Evolutionary conservation across 2,113 vertebrate genomes (phyloP), one percentile per base, ranked within the genome.

Genomic region (Brachyhypopomus occidentalis): DNA sequence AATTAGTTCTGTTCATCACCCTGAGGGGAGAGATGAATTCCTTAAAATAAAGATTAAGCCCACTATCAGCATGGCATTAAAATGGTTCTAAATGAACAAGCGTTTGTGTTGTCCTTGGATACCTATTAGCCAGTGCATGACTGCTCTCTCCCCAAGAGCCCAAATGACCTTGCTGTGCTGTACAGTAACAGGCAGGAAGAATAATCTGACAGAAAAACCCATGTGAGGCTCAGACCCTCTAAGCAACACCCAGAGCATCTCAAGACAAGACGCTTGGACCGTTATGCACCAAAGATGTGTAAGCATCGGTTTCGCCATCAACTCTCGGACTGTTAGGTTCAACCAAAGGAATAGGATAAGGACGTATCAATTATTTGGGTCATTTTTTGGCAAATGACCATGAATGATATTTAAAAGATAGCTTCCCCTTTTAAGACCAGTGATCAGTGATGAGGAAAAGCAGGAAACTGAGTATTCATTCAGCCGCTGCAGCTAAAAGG

Each of bases 41-140:
- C n/a, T 76, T 56, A 79, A 85, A 85, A 74, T 12, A 76, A 72
- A 81, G 20, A 48, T 17, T 2, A 72, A 76, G 30, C 41, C 22
- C 41, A 77, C 3, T 56, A 58, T 41, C 16, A 73, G 52, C 59
- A 59, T 23, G 23, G 23, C 27, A 56, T 79, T 23, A n/a, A 70
- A 75, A 77, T 63, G 12, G 23, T 71, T 81, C 34, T 63, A 38
- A 75, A 79, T n/a, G 25, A 75, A 79, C 25, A 41, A 20, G 52
- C 25, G 62, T 77, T 30, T 25, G 19, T 58, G 52, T 70, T 69
- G 36, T 79, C 73, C 63, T 41, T 67, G n/a, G 56, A 64, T 11
- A 20, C 56, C 55, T 22, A 71, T 75, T 30, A 79, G 25, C 48
- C 36, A 36, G 67, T 14, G 63, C 41, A 19, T 63, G 58, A 55